Base-by-base conservation (phyloP, 2,888 invertebrate species). In the Oxycera nigricornis region DNA sequence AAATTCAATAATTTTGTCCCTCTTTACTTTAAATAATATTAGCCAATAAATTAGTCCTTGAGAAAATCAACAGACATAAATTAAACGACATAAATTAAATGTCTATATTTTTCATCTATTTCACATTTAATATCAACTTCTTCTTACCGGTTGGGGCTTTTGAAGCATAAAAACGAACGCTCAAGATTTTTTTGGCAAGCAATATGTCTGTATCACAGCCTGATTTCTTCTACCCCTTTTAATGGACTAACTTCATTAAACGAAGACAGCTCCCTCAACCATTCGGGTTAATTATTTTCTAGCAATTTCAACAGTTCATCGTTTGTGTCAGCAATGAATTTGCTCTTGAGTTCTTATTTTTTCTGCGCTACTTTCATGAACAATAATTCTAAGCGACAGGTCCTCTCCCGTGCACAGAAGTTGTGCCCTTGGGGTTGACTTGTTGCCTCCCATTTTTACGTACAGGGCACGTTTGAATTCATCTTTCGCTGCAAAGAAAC, bases 291-390 rank as follows among this genome's bases (percentile, higher is more conserved):
- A 65, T 65, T 65, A 65, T 65, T 65, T 65, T 35, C 41, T 41
- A 65, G 65, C 41, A 65, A 65, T 41, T 70, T 70, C 70, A 70
- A 70, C 70, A 70, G 70, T 70, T 70, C 70, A 70, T 70, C 52
- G 28, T 52, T 35, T 70, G 31, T 55, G 70, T 70, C 70, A 52
- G 52, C 55, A 70, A 70, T 31, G 70, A 70, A 70, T 52, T 70
- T 70, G 26, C 31, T 31, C 31, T 20, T 11, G n/a, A 68, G 30
- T 30, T 55, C 31, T 52, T 55, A 52, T 70, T 17, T 31, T 31
- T 52, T 52, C 31, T 35, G 3, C 31, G 9, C 30, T 62, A 22
- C 35, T 20, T 39, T 14, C 26, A 20, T 30, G 31, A 22, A 20
- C 28, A 17, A 30, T 24, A 9, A 50, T 2, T 68, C 30, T 17